phyloP scores from a whole-genome alignment of 2,113 vertebrate species.

The Leiothrix lutea region DNA sequence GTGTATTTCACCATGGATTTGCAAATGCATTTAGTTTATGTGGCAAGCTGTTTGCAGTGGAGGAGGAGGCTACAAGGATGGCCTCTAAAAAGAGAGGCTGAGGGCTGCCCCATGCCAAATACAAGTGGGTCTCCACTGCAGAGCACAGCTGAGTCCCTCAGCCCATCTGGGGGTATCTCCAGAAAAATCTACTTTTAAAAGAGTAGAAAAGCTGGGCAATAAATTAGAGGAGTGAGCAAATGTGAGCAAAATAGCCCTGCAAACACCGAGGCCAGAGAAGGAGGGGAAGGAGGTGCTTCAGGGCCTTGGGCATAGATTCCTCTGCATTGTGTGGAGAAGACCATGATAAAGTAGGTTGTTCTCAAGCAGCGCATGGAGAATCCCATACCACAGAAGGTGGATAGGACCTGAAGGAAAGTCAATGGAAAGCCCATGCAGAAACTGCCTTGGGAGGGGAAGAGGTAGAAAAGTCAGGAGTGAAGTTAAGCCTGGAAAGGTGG shows the following conservation, averaged over 20 bases:
- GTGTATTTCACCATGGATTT: not conserved
- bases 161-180: not conserved
- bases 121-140: rapidly evolving
- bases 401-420: not conserved
- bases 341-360: not conserved
- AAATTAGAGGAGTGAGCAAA: not conserved
- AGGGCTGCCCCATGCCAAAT: not conserved
- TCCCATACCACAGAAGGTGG: rapidly evolving
- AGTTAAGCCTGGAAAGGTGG: not conserved
- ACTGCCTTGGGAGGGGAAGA: rapidly evolving
- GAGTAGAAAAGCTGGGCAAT: not conserved
- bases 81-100: rapidly evolving
- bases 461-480: not conserved
- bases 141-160: not conserved
- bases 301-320: not conserved
- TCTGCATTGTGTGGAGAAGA: rapidly evolving
- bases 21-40: not conserved
- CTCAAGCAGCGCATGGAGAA: not conserved
- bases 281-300: rapidly evolving
- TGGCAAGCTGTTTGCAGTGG: not conserved
- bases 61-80: not conserved
- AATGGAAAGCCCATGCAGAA: not conserved
- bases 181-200: not conserved
- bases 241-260: not conserved
- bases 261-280: not conserved